Percentiles rank a stretch among this genome's conserved stretches.
Conservation (phyloP, 1,140 invertebrate species). For the Sycophaga agraensis region DNA sequence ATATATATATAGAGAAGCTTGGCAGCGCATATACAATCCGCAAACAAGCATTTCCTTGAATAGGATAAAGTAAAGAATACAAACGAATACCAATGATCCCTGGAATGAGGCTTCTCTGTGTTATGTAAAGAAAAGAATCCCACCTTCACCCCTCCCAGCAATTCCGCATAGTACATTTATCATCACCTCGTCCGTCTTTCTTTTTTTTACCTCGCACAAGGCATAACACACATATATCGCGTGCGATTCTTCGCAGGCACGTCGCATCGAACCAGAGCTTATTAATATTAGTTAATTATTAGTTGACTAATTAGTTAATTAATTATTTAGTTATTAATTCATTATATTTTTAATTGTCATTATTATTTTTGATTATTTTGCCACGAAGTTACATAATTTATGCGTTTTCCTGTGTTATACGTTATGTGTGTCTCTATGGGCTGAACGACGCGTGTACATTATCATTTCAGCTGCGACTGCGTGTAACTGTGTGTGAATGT, state of each 20-base stretch:
- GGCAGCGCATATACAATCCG: neutral
- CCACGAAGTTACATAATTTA: conserved; percentile 36
- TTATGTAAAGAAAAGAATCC: conserved; percentile 22
- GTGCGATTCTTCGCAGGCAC: conserved; percentile 13
- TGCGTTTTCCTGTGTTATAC: conserved; percentile 34
- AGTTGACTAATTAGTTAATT: conserved; percentile 32
- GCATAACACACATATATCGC: conserved; percentile 10
- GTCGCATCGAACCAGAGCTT: conserved; percentile 35
- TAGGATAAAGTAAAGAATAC: too few relatives aligned
- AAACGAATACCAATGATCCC: conserved; percentile 11
- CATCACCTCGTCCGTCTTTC: neutral
- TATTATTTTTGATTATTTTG: conserved; percentile 29
- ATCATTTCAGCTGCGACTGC: conserved; percentile 13
- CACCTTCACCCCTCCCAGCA: neutral
- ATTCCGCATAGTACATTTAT: conserved; percentile 2
- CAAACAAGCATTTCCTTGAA: neutral
- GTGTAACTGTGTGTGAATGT: conserved; percentile 2
- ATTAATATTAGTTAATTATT: conserved; percentile 37
- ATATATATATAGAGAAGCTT: neutral
- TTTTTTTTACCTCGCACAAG: neutral
- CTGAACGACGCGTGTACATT: neutral
- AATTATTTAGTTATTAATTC: conserved; percentile 32
- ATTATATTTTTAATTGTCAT: conserved; percentile 12
- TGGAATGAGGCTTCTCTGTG: conserved; percentile 21
- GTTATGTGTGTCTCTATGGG: conserved; percentile 17